phyloP scores from a whole-genome alignment of 1,140 invertebrate genomes.

The Eumaeus atala region DNA sequence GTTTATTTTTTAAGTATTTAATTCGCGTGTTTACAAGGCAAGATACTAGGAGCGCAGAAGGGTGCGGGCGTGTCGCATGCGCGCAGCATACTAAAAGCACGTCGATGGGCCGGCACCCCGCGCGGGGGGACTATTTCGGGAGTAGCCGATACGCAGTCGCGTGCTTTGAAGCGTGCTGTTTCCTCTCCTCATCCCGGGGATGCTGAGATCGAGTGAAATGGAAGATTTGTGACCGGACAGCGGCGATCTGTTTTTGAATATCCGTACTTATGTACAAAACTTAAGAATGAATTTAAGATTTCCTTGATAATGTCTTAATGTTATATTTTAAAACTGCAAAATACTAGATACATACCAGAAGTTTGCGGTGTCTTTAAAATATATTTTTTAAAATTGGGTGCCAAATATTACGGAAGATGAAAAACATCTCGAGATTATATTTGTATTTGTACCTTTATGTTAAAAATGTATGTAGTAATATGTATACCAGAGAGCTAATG shows the following conservation, averaged over 20 bases:
- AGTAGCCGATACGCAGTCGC: constrained; percentile 69
- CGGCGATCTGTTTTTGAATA: constrained; percentile 27
- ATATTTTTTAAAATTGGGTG: no score
- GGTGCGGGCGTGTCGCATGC: constrained; percentile 71
- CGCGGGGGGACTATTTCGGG: constrained; percentile 69
- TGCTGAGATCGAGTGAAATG: constrained; percentile 66
- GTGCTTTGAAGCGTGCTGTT: constrained; percentile 71
- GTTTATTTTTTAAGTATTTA: constrained; percentile 25
- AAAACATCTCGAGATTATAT: no score
- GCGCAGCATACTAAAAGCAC: constrained; percentile 74
- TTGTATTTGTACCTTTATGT: no score
- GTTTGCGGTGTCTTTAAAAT: no score
- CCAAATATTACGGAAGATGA: no score
- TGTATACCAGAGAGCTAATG: no score
- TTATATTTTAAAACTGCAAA: constrained; percentile 1
- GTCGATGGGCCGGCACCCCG: constrained; percentile 59
- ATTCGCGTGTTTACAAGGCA: constrained; percentile 42
- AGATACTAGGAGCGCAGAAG: constrained; percentile 60
- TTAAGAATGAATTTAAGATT: constrained; percentile 10
- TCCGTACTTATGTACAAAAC: constrained; percentile 16
- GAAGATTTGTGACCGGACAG: constrained; percentile 65
- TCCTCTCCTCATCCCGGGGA: constrained; percentile 56
- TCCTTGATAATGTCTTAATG: not conserved
- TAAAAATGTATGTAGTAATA: no score
- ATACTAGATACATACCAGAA: no score